These are phyloP conservation scores for Rhagonycha fulva DNA, from an alignment of 2,888 invertebrate species.

Conservation along the genomic window DNA sequence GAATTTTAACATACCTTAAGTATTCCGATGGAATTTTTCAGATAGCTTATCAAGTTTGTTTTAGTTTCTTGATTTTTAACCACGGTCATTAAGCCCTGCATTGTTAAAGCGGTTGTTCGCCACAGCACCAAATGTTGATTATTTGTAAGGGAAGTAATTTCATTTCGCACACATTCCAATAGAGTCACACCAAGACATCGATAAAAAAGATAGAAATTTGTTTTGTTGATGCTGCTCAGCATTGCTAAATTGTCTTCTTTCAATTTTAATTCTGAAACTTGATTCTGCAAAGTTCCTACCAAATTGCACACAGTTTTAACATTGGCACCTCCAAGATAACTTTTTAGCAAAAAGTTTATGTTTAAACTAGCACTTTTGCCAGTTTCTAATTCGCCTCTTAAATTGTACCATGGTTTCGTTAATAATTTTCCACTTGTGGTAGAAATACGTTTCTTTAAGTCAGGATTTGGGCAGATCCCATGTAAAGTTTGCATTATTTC, in stretches of 20 bases:
- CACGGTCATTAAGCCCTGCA: slow-evolving; percentile 69
- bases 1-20: slow-evolving; percentile 56
- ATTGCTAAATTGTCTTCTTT: slow-evolving; percentile 63
- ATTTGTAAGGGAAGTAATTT: slow-evolving; percentile 60
- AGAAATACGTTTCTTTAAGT: slow-evolving; percentile 57
- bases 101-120: slow-evolving; percentile 64
- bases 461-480: slow-evolving; percentile 53
- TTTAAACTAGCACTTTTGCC: slow-evolving; percentile 57
- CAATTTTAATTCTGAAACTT: slow-evolving; percentile 61
- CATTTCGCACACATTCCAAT: slow-evolving; percentile 60
- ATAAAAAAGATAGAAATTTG: slow-evolving; percentile 70
- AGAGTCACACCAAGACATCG: slow-evolving; percentile 67
- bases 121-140: slow-evolving; percentile 67
- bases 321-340: slow-evolving; percentile 65
- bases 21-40: slow-evolving; percentile 67
- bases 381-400: slow-evolving; percentile 65
- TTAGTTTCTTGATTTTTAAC: slow-evolving; percentile 67
- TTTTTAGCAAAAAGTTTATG: slow-evolving; percentile 66
- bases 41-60: slow-evolving; percentile 66
- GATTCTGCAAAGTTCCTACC: slow-evolving; percentile 58
- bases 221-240: slow-evolving; percentile 68
- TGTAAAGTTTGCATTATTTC: slow-evolving; percentile 59
- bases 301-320: slow-evolving; percentile 63
- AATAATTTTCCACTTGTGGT: slow-evolving; percentile 62
- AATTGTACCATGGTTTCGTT: slow-evolving; percentile 69